phyloP scores from a whole-genome alignment of 2,888 invertebrate genomes.

The Dastarcus helophoroides region DNA sequence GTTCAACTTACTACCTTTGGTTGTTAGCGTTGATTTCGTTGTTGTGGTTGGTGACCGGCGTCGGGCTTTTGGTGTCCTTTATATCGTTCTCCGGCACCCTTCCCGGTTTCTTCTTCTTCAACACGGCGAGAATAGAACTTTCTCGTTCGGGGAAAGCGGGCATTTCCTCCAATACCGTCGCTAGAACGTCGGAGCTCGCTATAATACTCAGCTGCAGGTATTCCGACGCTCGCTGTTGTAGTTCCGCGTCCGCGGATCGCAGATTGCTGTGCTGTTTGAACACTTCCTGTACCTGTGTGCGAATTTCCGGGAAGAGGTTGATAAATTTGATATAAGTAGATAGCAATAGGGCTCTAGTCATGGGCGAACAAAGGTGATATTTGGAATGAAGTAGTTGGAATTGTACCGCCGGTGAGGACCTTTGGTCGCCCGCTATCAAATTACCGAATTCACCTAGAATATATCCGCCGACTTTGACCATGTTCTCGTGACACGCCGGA shows the following conservation, averaged over 20 bases:
- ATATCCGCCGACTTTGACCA: constrained; percentile 99
- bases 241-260: constrained; percentile 93
- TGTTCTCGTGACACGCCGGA: constrained; percentile 99
- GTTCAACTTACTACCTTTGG: constrained; percentile 26
- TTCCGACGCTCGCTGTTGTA: constrained; percentile 97
- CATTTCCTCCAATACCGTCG: constrained; percentile 99
- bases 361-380: constrained; percentile 95
- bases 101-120: constrained; percentile 97
- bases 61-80: constrained; percentile 71
- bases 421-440: constrained; percentile 94
- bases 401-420: constrained; percentile 94
- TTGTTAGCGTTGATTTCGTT: constrained; percentile 37
- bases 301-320: constrained; percentile 97
- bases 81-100: constrained; percentile 82
- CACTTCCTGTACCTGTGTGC: constrained; percentile 88
- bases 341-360: constrained; percentile 89
- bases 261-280: constrained; percentile 91
- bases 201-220: constrained; percentile 93
- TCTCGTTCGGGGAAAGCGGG: constrained; percentile 98
- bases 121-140: constrained; percentile 91
- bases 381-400: constrained; percentile 98
- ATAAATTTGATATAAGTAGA: constrained; percentile 99
- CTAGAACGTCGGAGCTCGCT: constrained; percentile 92
- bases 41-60: constrained; percentile 41
- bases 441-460: constrained; percentile 99